Evolutionary conservation across 1,140 invertebrate species (phyloP), one percentile per base, ranked within the genome.

Genomic region (Apocrypta bakeri): DNA sequence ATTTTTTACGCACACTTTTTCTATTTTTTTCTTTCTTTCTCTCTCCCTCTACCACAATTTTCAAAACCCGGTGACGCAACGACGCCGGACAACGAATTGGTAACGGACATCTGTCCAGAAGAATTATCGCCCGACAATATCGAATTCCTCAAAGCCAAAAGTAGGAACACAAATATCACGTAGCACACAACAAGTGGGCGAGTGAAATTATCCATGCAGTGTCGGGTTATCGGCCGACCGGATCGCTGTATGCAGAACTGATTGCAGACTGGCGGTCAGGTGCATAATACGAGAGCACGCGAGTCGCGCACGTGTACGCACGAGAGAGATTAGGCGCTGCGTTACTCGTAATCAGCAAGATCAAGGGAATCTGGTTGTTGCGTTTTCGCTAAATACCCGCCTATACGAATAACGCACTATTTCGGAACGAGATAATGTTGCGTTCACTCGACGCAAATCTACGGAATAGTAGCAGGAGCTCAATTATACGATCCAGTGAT

Each of bases 351-450:
- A 61, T 81, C 82, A 82, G 84, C 87, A 88, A 88, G 87, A 88
- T 88, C 88, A 88, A 88, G 88, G 87, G 88, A 85, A 88, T 87
- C 88, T 87, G 84, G 87, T 87, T 87, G 63, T 66, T 86, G 84
- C 76, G 29, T 7, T 77, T 69, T 68, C 37, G 21, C 69, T 71
- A 42, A n/a, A 56, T n/a, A n/a, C 21, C 21, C 48, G 31, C n/a
- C 6, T n/a, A 6, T 24, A 8, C 12, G 4, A n/a, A n/a, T n/a
- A 12, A 12, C 21, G 48, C 48, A 21, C 21, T 56, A 7, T 69
- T 69, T 56, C 48, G 21, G 21, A 56, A 56, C 56, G 12, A 17
- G 29, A 37, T 37, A 76, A 63, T 64, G 37, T n/a, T 12, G 21
- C 31, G 11, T 29, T 75, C 24, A 42, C 2, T 31, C 3, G 2